phyloP scores from a whole-genome alignment of 1,140 invertebrate genomes.

The Drosophila lowei region DNA sequence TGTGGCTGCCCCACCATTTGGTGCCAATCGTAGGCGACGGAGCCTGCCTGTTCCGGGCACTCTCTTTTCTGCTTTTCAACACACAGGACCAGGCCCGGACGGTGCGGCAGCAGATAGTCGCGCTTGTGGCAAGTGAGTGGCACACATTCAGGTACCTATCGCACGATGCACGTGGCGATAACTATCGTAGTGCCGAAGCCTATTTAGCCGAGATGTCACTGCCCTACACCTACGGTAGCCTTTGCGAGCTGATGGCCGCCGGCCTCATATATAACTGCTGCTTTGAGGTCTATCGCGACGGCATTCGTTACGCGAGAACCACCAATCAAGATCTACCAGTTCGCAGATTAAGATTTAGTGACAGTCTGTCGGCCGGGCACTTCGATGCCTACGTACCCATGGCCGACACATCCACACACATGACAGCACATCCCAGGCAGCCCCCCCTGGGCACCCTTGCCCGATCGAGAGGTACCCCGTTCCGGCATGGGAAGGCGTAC shows the following conservation, averaged over 20 bases:
- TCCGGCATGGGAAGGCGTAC: too few relatives aligned
- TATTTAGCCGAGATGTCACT: slow-evolving; percentile 17
- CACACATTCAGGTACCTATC: background rate
- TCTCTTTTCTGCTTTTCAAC: slow-evolving; percentile 12
- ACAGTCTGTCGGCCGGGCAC: slow-evolving; percentile 9
- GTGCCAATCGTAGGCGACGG: slow-evolving; percentile 18
- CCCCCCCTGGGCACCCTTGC: too few relatives aligned
- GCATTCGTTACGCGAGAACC: background rate
- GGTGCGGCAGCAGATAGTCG: slow-evolving; percentile 5
- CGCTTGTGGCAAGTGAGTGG: slow-evolving; percentile 14
- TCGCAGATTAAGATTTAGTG: slow-evolving; percentile 7
- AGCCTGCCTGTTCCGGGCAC: slow-evolving; percentile 8
- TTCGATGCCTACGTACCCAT: slow-evolving; percentile 10
- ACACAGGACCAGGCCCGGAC: background rate
- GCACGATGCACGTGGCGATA: slow-evolving; percentile 8
- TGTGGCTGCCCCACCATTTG: slow-evolving; percentile 11
- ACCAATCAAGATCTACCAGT: background rate
- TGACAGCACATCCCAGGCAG: slow-evolving; percentile 8
- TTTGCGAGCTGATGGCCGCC: slow-evolving; percentile 17
- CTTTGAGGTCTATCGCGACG: slow-evolving; percentile 21
- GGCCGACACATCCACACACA: slow-evolving; percentile 2
- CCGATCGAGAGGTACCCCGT: too few relatives aligned
- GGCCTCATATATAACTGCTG: slow-evolving; percentile 4
- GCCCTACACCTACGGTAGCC: slow-evolving; percentile 8
- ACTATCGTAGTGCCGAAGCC: background rate